Base-by-base conservation (phyloP, 2,888 invertebrate species). In the Apodemia hepburni region DNA sequence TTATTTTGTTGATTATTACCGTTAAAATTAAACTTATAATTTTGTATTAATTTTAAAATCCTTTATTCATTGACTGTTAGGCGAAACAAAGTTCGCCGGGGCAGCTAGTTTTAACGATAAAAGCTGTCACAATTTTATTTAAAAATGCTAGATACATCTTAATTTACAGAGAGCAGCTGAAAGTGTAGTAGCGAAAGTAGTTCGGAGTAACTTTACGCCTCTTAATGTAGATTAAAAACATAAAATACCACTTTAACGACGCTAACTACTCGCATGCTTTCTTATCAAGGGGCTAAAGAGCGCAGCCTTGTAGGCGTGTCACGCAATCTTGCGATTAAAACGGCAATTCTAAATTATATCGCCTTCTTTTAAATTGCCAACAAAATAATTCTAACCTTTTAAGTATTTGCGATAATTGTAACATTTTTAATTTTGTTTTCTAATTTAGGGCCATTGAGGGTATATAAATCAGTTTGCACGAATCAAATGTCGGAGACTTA, bases 251-350 rank as follows among this genome's bases (percentile, higher is more conserved):
- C 74, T 74, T 76, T 71, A 78, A 81, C 76, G 74, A 76, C 70
- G 65, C 74, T 79, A 75, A 80, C 78, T 76, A 73, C 74, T 73
- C 69, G 74, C 74, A 71, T 71, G 70, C 72, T 73, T 77, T 76
- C 78, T 80, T 83, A 75, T 75, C 74, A 69, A 69, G 65, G 60
- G 68, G 69, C 75, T 79, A 82, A 81, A 82, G 79, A 82, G 80
- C 77, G 76, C 77, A 76, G 73, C 70, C 71, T 66, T 74, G 77
- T 77, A 73, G 72, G 66, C 63, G 62, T 69, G 79, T 80, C 87
- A 87, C 87, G 87, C 88, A 80, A 88, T 78, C 73, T 64, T 64
- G 67, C 82, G 82, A 87, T 87, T 87, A 85, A 66, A 83, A 79
- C 79, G 76, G 75, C 72, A 64, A 65, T 69, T 71, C 67, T 72